phyloP scores from a whole-genome alignment of 2,888 invertebrate genomes.

The Cataglyphis livida region DNA sequence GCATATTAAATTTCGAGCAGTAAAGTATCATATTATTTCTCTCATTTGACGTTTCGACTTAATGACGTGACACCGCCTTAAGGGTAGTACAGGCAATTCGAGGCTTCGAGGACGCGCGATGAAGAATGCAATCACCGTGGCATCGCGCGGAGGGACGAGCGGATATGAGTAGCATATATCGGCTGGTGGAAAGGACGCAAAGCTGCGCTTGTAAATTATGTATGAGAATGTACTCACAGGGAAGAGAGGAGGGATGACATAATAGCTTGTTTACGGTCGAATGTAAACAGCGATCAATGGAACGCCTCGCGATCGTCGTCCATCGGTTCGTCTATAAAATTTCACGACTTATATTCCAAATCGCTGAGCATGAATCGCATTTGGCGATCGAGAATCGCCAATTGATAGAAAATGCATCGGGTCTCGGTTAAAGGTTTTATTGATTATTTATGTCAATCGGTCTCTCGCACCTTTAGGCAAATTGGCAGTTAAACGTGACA shows the following conservation, averaged over 20 bases:
- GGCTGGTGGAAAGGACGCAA: constrained; percentile 50
- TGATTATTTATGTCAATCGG: constrained; percentile 73
- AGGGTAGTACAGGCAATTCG: constrained; percentile 39
- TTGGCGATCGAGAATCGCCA: constrained; percentile 53
- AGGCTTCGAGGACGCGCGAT: constrained; percentile 17
- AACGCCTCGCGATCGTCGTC: constrained; percentile 67
- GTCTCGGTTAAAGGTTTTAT: constrained; percentile 67
- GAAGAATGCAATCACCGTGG: constrained; percentile 42
- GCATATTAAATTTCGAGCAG: too few relatives aligned
- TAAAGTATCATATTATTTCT: background rate
- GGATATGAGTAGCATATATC: background rate
- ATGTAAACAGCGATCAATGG: constrained; percentile 81
- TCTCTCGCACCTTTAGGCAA: constrained; percentile 38
- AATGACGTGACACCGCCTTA: constrained; percentile 35
- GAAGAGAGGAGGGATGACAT: constrained; percentile 73
- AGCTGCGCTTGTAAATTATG: constrained; percentile 76
- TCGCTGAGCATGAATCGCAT: background rate
- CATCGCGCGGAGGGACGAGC: constrained; percentile 27
- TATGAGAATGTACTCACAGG: constrained; percentile 75
- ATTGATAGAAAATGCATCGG: constrained; percentile 53
- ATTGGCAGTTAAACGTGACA: constrained; percentile 45
- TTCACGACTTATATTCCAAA: constrained; percentile 23
- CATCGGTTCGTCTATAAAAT: constrained; percentile 44
- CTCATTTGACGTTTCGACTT: background rate
- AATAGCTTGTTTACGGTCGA: constrained; percentile 81